These are phyloP conservation scores for Pedionomus torquatus DNA, from an alignment of 2,113 vertebrate species.

Conservation along the genomic window DNA sequence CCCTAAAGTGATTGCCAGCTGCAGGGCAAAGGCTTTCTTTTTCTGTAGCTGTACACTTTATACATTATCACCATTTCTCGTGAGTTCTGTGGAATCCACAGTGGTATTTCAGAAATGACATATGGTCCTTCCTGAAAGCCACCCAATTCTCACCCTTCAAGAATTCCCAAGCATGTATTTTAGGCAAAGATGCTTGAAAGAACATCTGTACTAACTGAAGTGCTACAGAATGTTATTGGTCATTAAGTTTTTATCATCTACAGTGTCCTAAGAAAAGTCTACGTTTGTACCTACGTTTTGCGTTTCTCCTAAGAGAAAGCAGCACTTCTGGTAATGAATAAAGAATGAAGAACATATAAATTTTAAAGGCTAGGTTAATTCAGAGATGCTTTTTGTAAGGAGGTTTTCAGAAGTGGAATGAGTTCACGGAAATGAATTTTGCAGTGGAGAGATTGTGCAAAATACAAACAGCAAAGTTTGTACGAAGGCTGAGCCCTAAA, in stretches of 20 bases:
- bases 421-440: not conserved
- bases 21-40: not conserved
- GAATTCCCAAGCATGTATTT: not conserved
- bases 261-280: not conserved
- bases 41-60: not conserved
- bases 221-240: not conserved
- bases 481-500: not conserved
- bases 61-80: not conserved
- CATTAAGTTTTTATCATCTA: not conserved
- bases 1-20: not conserved
- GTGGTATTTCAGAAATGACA: not conserved
- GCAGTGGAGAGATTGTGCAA: rapidly evolving
- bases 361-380: not conserved
- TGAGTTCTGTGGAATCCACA: not conserved
- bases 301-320: not conserved
- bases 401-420: not conserved
- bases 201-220: not conserved
- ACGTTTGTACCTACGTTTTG: not conserved
- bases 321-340: not conserved
- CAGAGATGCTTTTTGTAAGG: not conserved
- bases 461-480: not conserved
- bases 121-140: not conserved
- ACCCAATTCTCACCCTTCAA: not conserved
- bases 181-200: not conserved
- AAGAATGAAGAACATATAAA: not conserved